Base-by-base conservation (phyloP, 35 echinoderm and acorn worm genomes). In the Anneissia japonica region DNA sequence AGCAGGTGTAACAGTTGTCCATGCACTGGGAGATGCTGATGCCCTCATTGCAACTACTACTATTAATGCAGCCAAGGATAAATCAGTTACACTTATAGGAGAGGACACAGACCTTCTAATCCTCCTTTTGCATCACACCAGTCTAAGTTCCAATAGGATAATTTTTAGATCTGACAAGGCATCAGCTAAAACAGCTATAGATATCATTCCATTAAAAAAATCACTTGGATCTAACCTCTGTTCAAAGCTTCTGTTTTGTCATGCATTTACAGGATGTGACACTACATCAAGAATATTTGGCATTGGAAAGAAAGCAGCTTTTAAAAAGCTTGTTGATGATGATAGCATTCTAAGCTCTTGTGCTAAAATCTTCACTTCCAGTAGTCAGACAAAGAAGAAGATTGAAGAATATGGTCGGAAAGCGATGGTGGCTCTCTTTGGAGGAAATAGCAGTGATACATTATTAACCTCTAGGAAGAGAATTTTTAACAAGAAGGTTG, bases 201-300 rank as follows among this genome's bases (percentile, higher is more conserved):
- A n/a, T n/a, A n/a, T n/a, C n/a, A n/a, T n/a, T n/a, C n/a, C n/a
- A n/a, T n/a, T n/a, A n/a, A n/a, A n/a, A n/a, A n/a, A n/a, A n/a
- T n/a, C n/a, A n/a, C n/a, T n/a, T n/a, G n/a, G n/a, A n/a, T n/a
- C n/a, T n/a, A n/a, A n/a, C n/a, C n/a, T n/a, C n/a, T n/a, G n/a
- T n/a, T n/a, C n/a, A 19, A 19, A 19, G 75, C 31, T 91, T 0
- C 73, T 93, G 12, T 93, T 89, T 30, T 1, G 79, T 1, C 89
- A 91, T 74, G 87, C 82, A 26, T 90, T 86, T 38, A 89, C 87
- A 73, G 87, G 87, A 30, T 86, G 92, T 90, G 92, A 81, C 74
- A 35, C 92, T 75, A 82, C 85, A 9, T 90, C 83, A 29, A 74
- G 87, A 19, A 79, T 93, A 14, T 90, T 82, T 85, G 88, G 92